These are phyloP conservation scores for Emydoidea blandingii DNA, from an alignment of 2,797 vertebrate species.

Conservation along the genomic window DNA sequence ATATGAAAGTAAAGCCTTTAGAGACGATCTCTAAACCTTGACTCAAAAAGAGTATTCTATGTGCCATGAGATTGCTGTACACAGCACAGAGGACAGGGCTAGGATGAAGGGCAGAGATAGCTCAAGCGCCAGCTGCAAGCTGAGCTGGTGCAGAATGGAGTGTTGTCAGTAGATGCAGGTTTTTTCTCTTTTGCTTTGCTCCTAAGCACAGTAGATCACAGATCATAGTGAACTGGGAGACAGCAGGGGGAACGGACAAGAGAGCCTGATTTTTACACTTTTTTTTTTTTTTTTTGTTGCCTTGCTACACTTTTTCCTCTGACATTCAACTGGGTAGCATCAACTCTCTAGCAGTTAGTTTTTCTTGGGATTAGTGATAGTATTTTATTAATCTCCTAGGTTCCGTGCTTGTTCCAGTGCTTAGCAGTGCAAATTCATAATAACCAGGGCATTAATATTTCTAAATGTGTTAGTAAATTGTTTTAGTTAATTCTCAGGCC, in stretches of 20 bases:
- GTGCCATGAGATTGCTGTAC: not conserved
- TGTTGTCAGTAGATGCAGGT: not conserved
- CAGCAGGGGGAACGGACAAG: not conserved
- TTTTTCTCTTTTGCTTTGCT: not conserved
- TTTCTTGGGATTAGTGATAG: slow-evolving; percentile 8
- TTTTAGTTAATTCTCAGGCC: slow-evolving; percentile 14
- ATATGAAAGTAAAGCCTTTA: not conserved
- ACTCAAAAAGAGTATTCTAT: not conserved
- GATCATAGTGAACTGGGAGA: not conserved
- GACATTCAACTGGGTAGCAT: not conserved
- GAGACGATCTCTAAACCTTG: not conserved
- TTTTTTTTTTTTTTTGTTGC: not conserved
- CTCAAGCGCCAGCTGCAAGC: not conserved
- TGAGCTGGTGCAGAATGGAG: not conserved
- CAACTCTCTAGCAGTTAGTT: not conserved
- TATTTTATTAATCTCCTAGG: slow-evolving; percentile 36
- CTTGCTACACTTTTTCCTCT: not conserved
- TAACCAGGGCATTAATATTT: slow-evolving; percentile 17
- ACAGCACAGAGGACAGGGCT: not conserved
- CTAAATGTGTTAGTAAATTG: slow-evolving; percentile 5
- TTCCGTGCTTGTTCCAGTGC: slow-evolving; percentile 41
- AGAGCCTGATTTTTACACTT: not conserved
- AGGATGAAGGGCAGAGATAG: not conserved
- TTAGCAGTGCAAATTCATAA: slow-evolving; percentile 31
- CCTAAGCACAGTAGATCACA: not conserved